A percentile compares a stretch with the other conserved stretches of the same genome.
Evolutionary conservation across 1,140 invertebrate genomes (phyloP).

Genomic region (Drosophila rhopaloa): DNA sequence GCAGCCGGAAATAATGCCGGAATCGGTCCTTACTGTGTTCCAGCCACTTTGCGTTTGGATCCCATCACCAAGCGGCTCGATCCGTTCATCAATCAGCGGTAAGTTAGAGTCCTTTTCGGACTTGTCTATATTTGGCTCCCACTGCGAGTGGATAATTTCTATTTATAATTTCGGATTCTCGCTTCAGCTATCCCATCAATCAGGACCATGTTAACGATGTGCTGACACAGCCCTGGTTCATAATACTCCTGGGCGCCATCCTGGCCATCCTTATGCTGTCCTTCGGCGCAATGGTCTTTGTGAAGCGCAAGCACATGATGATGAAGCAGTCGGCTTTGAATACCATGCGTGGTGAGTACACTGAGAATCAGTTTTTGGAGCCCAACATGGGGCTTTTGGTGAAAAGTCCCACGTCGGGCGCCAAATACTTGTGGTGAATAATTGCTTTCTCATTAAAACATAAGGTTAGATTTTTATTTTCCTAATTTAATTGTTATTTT

Average conservation of each 20-base stretch:
- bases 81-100: conserved; percentile 85
- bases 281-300: conserved; percentile 88
- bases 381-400: not conserved
- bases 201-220: conserved; percentile 86
- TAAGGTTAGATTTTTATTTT: not conserved
- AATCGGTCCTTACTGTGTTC: conserved; percentile 87
- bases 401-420: not conserved
- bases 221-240: conserved; percentile 90
- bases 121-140: conserved; percentile 20
- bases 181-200: conserved; percentile 85
- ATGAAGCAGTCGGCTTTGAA: conserved; percentile 84
- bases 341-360: conserved; percentile 82
- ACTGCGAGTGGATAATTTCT: conserved; percentile 10
- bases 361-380: not conserved
- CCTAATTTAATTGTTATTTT: not conserved
- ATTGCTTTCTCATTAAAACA: not conserved
- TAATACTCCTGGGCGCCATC: conserved; percentile 89
- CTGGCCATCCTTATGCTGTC: conserved; percentile 89
- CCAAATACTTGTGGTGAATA: not conserved
- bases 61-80: conserved; percentile 86
- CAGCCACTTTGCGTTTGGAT: conserved; percentile 86
- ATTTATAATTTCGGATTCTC: conserved; percentile 38
- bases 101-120: conserved; percentile 36
- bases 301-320: conserved; percentile 85
- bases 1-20: conserved; percentile 89